Conservation (phyloP, 2,797 vertebrate genomes). For the Luscinia megarhynchos region DNA sequence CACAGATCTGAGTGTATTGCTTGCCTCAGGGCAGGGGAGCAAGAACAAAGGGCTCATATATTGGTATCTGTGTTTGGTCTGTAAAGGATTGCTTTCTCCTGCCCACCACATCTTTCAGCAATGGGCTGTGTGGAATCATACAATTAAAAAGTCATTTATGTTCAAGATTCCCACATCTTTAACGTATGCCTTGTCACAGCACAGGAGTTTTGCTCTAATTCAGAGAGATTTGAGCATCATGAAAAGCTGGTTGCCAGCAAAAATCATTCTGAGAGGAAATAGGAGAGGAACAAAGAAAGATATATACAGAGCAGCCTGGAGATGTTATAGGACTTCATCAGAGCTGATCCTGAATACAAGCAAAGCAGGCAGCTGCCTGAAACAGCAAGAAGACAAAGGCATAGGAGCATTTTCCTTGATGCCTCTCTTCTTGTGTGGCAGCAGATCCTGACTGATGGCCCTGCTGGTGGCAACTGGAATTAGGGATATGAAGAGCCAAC, state of each 20-base stretch:
- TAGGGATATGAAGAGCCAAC: not conserved
- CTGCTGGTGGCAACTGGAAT: not conserved
- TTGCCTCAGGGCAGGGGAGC: slow-evolving; percentile 39
- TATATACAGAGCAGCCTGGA: not conserved
- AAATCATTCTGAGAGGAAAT: not conserved
- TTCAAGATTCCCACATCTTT: not conserved
- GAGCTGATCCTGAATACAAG: not conserved
- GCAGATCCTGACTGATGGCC: not conserved
- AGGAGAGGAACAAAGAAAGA: not conserved
- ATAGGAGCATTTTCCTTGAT: not conserved
- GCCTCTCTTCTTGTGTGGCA: not conserved
- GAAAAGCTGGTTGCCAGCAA: not conserved
- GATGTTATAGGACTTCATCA: not conserved
- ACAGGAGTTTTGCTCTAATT: not conserved
- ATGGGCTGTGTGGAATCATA: not conserved
- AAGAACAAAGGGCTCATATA: slow-evolving; percentile 50
- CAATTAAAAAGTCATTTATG: slow-evolving; percentile 53
- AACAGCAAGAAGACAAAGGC: not conserved
- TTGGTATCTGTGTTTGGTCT: slow-evolving; percentile 24
- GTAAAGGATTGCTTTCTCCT: slow-evolving; percentile 39
- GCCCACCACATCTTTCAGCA: not conserved
- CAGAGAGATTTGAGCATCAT: accelerated
- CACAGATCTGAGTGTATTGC: slow-evolving; percentile 60
- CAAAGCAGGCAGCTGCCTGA: not conserved
- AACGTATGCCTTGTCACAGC: slow-evolving; percentile 2